A percentile compares a stretch with the other conserved stretches of the same genome.
Conservation (phyloP, 1,140 invertebrate genomes). For the Heterodera schachtii region DNA sequence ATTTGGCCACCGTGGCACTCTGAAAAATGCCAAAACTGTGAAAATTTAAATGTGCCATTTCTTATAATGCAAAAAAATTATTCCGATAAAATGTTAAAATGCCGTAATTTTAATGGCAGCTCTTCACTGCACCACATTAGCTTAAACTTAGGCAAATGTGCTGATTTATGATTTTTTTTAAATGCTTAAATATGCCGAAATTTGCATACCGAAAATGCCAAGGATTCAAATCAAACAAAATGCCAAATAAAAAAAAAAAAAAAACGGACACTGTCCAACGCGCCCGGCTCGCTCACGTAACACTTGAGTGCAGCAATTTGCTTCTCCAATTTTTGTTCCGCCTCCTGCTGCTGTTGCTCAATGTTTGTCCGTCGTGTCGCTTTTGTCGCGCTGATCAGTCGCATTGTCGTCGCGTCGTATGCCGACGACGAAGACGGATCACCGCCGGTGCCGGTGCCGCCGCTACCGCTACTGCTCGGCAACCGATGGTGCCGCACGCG, state of each 20-base stretch:
- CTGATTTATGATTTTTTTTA: too few species aligned
- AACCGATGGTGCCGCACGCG: not conserved
- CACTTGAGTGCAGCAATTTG: conserved; percentile 29
- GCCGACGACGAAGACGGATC: not conserved
- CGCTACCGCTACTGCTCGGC: too few species aligned
- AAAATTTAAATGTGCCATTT: too few species aligned
- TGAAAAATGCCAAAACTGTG: not conserved
- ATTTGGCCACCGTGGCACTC: conserved; percentile 29
- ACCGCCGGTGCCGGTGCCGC: too few species aligned
- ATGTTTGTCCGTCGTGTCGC: not conserved
- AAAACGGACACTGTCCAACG: conserved; percentile 14
- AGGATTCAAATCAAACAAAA: not conserved
- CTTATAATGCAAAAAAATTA: too few species aligned
- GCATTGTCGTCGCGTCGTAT: not conserved
- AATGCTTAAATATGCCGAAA: too few species aligned
- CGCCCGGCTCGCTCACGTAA: conserved; percentile 28
- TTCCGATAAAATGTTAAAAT: too few species aligned
- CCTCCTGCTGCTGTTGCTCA: conserved; percentile 10
- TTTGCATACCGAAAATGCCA: too few species aligned
- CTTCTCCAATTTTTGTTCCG: conserved; percentile 15
- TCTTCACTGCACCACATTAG: too few species aligned
- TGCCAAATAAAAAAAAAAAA: not conserved
- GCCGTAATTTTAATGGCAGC: too few species aligned
- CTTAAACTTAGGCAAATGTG: too few species aligned
- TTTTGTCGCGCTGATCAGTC: conserved; percentile 6